Conservation (phyloP, 2,113 vertebrate species). For the Dipodomys merriami region DNA sequence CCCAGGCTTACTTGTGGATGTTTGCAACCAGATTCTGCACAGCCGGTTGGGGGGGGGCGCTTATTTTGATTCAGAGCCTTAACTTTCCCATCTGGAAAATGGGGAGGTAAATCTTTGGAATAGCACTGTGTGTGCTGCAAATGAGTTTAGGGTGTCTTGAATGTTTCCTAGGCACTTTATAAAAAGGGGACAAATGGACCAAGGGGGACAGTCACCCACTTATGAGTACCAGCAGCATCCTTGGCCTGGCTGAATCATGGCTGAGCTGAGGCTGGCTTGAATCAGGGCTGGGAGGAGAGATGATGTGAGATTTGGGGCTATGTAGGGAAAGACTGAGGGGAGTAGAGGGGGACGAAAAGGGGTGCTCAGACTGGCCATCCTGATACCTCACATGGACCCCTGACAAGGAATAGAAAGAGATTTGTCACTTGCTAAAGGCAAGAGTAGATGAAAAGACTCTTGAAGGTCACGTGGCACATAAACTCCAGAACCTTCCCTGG, state of each 20-base stretch:
- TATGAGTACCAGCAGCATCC: not conserved
- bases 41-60: not conserved
- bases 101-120: not conserved
- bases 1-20: not conserved
- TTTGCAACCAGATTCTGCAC: not conserved
- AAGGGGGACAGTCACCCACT: not conserved
- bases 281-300: not conserved
- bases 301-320: not conserved
- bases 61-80: not conserved
- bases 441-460: not conserved
- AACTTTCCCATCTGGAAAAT: constrained; percentile 56
- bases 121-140: not conserved
- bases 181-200: not conserved
- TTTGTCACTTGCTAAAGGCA: constrained; percentile 11
- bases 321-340: not conserved
- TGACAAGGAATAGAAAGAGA: not conserved
- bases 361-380: not conserved
- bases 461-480: constrained; percentile 46
- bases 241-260: not conserved
- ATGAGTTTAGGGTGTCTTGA: not conserved
- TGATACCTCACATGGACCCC: not conserved
- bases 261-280: not conserved
- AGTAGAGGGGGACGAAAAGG: not conserved
- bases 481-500: not conserved
- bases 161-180: not conserved